A percentile compares a stretch with the other conserved stretches of the same genome.
Evolutionary conservation across 2,797 vertebrate species (phyloP).

Genomic region (Mormyrops boulengeri): DNA sequence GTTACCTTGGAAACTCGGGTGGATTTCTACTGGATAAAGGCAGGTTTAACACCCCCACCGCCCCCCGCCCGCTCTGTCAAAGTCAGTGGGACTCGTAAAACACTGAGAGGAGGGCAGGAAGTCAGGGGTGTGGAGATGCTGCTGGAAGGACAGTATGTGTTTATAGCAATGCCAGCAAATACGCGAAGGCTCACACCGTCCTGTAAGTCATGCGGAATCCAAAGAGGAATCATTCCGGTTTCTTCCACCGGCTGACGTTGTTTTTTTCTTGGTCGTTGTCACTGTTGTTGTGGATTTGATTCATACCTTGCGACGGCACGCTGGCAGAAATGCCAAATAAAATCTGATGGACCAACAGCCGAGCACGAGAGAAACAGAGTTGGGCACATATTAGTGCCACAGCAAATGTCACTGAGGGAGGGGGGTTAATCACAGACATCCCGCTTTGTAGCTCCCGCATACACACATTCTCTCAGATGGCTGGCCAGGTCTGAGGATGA

Average conservation of each 20-base stretch:
- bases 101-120: background rate
- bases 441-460: background rate
- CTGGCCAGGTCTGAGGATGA: background rate
- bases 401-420: background rate
- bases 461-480: background rate
- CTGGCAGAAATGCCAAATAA: background rate
- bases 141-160: background rate
- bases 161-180: background rate
- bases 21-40: slow-evolving; percentile 41
- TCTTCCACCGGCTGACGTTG: background rate
- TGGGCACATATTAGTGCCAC: background rate
- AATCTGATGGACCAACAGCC: background rate
- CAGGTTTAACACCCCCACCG: slow-evolving; percentile 31
- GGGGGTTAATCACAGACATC: background rate
- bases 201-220: background rate
- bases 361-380: background rate
- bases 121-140: background rate
- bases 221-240: background rate
- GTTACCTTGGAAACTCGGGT: slow-evolving; percentile 45
- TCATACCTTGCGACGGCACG: background rate
- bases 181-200: background rate
- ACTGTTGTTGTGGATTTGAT: background rate
- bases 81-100: slow-evolving; percentile 24
- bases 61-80: slow-evolving; percentile 13
- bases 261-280: background rate